Conservation (phyloP, 2,113 vertebrate genomes). For the Octodon degus region DNA sequence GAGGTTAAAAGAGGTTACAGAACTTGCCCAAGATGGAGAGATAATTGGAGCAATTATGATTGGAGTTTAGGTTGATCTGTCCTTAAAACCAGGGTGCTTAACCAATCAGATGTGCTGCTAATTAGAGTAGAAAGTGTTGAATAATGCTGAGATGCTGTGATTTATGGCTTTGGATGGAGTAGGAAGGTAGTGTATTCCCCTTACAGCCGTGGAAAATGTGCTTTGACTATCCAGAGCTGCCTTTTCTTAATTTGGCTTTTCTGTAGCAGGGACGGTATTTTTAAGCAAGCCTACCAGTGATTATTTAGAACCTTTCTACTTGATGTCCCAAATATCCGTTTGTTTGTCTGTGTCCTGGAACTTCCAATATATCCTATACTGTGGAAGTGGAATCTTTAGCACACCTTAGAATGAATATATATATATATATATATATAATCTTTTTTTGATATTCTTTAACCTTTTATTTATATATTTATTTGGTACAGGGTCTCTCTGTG, state of each 20-base stretch:
- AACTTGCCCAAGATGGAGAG: background rate
- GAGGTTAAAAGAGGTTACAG: background rate
- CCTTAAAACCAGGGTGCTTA: background rate
- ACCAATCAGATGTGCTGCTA: background rate
- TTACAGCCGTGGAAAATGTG: background rate
- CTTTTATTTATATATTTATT: too few species aligned
- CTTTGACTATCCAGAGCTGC: background rate
- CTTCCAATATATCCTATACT: background rate
- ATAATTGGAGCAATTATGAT: background rate
- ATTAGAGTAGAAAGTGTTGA: background rate
- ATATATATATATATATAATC: too few species aligned
- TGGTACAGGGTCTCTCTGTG: too few species aligned
- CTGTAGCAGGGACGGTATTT: background rate
- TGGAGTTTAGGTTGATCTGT: background rate
- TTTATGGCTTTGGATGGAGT: background rate
- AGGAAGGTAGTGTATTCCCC: background rate
- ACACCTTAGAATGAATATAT: background rate
- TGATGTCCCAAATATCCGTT: background rate
- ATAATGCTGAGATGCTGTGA: background rate
- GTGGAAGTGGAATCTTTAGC: background rate
- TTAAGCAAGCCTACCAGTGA: background rate
- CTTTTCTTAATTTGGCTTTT: background rate
- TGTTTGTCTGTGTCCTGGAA: background rate
- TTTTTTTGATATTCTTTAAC: too few species aligned
- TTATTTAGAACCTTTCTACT: background rate